Percentiles rank a stretch among this genome's conserved stretches.
Conservation (phyloP, 2,888 invertebrate species). For the Tenthredo amoena region DNA sequence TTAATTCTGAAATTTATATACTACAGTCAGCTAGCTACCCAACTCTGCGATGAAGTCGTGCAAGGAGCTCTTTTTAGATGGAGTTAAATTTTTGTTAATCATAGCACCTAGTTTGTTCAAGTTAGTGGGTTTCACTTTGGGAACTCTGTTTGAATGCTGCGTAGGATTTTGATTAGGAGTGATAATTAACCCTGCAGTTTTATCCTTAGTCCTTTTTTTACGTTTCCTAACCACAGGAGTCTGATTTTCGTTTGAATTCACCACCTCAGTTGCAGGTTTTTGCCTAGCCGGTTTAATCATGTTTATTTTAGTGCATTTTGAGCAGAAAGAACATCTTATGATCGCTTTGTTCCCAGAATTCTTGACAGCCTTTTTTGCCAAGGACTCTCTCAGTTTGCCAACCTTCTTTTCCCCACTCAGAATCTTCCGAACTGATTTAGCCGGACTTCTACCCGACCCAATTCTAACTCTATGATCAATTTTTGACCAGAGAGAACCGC, state of each 20-base stretch:
- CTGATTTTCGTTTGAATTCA: slow-evolving; percentile 11
- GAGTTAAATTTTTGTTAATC: slow-evolving; percentile 61
- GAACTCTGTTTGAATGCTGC: slow-evolving; percentile 54
- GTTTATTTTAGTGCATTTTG: slow-evolving; percentile 61
- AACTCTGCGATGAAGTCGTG: slow-evolving; percentile 71
- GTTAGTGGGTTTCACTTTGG: slow-evolving; percentile 67
- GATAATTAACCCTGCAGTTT: slow-evolving; percentile 76
- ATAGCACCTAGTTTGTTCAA: slow-evolving; percentile 67
- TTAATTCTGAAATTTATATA: neutral
- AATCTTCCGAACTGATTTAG: slow-evolving; percentile 64
- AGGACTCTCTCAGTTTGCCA: slow-evolving; percentile 61
- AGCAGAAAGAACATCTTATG: slow-evolving; percentile 70
- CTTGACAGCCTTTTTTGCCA: slow-evolving; percentile 66
- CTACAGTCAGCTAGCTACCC: slow-evolving; percentile 50
- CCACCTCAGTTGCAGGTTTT: slow-evolving; percentile 56
- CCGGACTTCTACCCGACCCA: slow-evolving; percentile 60
- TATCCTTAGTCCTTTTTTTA: slow-evolving; percentile 75
- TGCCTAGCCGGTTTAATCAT: slow-evolving; percentile 66
- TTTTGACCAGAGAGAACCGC: slow-evolving; percentile 69
- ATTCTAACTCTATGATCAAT: slow-evolving; percentile 64
- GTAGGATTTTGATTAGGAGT: slow-evolving; percentile 57
- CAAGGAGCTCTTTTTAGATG: slow-evolving; percentile 66
- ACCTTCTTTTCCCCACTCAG: slow-evolving; percentile 54
- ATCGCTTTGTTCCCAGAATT: slow-evolving; percentile 68
- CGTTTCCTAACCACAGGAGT: slow-evolving; percentile 63